A percentile compares a stretch with the other conserved stretches of the same genome.
These are phyloP conservation scores for Chelon labrosus DNA, from an alignment of 2,797 vertebrate species.

Conservation along the genomic window DNA sequence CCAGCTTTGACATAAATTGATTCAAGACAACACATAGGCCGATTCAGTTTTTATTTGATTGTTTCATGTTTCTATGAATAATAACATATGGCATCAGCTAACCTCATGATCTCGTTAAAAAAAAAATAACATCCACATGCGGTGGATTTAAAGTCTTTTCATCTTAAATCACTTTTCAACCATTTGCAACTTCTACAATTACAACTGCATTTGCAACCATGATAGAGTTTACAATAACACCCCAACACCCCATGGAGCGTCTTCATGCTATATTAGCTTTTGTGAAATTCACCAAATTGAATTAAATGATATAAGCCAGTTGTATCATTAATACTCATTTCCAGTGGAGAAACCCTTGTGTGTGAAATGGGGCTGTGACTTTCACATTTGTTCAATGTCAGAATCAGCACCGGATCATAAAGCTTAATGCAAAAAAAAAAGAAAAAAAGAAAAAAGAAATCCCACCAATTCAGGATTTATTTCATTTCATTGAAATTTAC, in stretches of 20 bases:
- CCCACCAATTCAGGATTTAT: slow-evolving; percentile 18
- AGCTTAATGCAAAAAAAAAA: slow-evolving; percentile 6
- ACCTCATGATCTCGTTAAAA: not conserved
- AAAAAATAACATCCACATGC: no score
- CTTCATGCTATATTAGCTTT: slow-evolving; percentile 61
- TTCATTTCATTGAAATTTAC: slow-evolving; percentile 12
- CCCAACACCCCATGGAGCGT: slow-evolving; percentile 7
- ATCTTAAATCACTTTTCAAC: slow-evolving; percentile 1
- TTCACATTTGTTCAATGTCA: slow-evolving; percentile 71
- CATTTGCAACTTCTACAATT: slow-evolving; percentile 20
- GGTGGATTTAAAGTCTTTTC: not conserved
- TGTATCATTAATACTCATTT: slow-evolving; percentile 71
- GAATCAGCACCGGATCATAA: slow-evolving; percentile 42
- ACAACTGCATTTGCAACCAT: not conserved
- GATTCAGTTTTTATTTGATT: not conserved
- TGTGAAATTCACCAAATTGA: slow-evolving; percentile 62
- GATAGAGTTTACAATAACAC: slow-evolving; percentile 16
- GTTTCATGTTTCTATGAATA: not conserved
- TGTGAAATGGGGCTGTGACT: slow-evolving; percentile 64
- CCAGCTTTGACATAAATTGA: not conserved
- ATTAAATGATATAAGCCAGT: slow-evolving; percentile 55
- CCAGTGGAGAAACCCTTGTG: slow-evolving; percentile 18
- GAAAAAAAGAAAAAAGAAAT: not conserved
- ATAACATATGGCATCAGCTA: not conserved
- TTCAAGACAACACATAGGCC: not conserved